Conservation (phyloP, 1,140 invertebrate genomes). For the Anoplolepis gracilipes region DNA sequence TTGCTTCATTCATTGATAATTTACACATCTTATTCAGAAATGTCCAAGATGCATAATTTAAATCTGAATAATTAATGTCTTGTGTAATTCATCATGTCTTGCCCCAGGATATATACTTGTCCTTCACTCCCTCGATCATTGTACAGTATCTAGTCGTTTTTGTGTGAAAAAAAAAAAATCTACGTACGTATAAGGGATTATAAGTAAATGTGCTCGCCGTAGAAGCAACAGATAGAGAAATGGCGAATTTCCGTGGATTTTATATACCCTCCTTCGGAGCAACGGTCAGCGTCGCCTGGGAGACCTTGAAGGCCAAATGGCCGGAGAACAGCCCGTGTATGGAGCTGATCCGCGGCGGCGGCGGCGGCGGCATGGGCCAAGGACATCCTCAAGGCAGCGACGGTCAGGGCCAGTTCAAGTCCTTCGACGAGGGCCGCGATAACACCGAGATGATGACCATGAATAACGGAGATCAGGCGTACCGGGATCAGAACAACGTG, state of each 20-base stretch:
- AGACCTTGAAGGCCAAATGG: slow-evolving; percentile 91
- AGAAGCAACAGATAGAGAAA: slow-evolving; percentile 76
- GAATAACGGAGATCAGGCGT: slow-evolving; percentile 86
- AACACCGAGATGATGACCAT: slow-evolving; percentile 88
- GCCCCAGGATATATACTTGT: neutral
- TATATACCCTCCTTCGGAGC: slow-evolving; percentile 90
- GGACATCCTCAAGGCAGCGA: slow-evolving; percentile 74
- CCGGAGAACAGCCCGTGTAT: slow-evolving; percentile 89
- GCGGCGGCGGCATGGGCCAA: slow-evolving; percentile 78
- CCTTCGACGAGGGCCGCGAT: slow-evolving; percentile 85
- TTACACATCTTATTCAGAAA: neutral
- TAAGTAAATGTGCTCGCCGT: slow-evolving; percentile 17
- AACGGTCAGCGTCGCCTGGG: slow-evolving; percentile 92
- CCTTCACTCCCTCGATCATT: neutral
- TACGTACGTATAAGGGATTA: neutral
- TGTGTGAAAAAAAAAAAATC: neutral
- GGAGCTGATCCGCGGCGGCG: slow-evolving; percentile 81
- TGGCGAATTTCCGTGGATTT: slow-evolving; percentile 88
- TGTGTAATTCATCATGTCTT: neutral
- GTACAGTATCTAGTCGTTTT: neutral
- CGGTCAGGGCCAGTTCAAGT: slow-evolving; percentile 84
- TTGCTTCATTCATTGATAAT: neutral
- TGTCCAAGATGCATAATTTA: slow-evolving; percentile 2
- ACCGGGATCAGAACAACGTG: slow-evolving; percentile 87
- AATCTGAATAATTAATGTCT: slow-evolving; percentile 7